Percentiles rank a stretch among this genome's conserved stretches.
These are phyloP conservation scores for Agrotis puta DNA, from an alignment of 2,888 invertebrate species.

Conservation along the genomic window DNA sequence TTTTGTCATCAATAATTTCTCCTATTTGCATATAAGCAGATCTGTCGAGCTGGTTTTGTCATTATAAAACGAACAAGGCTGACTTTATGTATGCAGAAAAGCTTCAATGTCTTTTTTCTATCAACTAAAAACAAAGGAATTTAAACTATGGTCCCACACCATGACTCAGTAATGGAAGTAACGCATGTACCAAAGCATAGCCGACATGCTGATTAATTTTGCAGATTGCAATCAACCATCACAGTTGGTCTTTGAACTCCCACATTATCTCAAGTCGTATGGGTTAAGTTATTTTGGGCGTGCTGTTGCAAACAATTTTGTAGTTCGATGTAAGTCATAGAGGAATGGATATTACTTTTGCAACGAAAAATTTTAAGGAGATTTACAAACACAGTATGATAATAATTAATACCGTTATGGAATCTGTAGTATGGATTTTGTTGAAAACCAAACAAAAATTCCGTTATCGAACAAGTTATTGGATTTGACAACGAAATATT, in stretches of 20 bases:
- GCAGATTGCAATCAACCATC: conserved; percentile 55
- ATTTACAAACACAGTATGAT: not conserved
- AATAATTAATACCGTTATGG: conserved; percentile 13
- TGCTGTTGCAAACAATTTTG: conserved; percentile 30
- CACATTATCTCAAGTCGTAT: conserved; percentile 13
- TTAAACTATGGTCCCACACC: conserved; percentile 37
- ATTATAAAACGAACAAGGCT: not conserved
- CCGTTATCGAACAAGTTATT: conserved; percentile 18
- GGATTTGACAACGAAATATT: conserved; percentile 10
- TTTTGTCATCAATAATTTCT: too few species aligned
- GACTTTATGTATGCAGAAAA: not conserved
- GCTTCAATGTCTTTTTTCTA: not conserved
- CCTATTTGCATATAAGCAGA: too few species aligned
- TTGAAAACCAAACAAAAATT: conserved; percentile 11
- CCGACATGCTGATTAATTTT: conserved; percentile 59
- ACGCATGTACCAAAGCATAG: conserved; percentile 41
- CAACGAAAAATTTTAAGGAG: not conserved
- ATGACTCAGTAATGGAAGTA: conserved; percentile 59
- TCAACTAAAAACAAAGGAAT: conserved; percentile 42
- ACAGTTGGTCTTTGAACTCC: conserved; percentile 31
- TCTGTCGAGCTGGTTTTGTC: not conserved
- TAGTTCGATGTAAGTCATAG: conserved; percentile 31
- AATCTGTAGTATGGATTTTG: conserved; percentile 7
- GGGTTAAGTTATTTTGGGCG: conserved; percentile 40
- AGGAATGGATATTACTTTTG: conserved; percentile 7